Conservation (phyloP, 2,113 vertebrate species). For the Tragelaphus imberbis region DNA sequence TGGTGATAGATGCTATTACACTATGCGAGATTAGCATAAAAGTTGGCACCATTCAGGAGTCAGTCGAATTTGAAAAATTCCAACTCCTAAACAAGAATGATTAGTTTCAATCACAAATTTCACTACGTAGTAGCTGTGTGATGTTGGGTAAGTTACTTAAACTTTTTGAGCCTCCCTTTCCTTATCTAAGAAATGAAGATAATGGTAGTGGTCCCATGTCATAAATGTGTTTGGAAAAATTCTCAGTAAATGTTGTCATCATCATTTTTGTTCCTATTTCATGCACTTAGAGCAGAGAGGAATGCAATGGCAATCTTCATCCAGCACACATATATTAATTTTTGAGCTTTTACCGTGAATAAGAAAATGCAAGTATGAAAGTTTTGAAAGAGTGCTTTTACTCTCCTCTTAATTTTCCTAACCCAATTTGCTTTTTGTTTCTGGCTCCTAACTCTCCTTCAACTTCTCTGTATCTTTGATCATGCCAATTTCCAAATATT, state of each 20-base stretch:
- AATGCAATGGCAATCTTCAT: background rate
- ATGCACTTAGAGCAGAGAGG: background rate
- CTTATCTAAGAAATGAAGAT: background rate
- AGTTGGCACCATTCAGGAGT: background rate
- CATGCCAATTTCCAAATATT: background rate
- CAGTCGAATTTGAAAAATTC: background rate
- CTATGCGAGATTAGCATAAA: background rate
- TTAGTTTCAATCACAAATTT: background rate
- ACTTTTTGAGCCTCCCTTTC: background rate
- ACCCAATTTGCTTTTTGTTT: background rate
- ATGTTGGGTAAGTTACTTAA: background rate
- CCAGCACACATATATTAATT: background rate
- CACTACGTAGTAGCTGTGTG: background rate
- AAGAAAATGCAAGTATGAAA: background rate
- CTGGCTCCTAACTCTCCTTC: background rate
- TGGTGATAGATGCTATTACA: background rate
- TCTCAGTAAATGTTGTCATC: background rate
- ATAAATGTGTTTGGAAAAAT: background rate
- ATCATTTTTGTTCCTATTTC: background rate
- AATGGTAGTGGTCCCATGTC: background rate
- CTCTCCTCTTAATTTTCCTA: background rate
- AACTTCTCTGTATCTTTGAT: background rate
- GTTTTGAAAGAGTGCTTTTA: background rate
- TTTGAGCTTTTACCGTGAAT: background rate
- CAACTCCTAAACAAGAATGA: background rate